Conservation (phyloP, 2,113 vertebrate species). For the Leucoraja erinaceus region DNA sequence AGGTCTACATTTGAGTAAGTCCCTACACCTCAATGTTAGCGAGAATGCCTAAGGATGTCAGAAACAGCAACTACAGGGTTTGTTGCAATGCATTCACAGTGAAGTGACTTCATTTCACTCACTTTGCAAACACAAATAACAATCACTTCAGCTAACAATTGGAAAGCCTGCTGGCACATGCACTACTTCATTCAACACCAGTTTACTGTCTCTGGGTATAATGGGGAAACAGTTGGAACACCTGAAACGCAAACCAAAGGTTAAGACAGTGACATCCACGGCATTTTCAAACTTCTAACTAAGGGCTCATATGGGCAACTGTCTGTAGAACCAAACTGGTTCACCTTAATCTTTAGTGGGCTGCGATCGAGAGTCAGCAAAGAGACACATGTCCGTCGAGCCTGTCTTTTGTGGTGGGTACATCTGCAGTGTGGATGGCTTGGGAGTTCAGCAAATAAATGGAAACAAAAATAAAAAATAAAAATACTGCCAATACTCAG, state of each 20-base stretch:
- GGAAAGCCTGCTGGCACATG: not conserved
- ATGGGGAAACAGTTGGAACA: not conserved
- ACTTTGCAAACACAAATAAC: not conserved
- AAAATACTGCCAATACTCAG: too few relatives aligned
- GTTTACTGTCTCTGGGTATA: not conserved
- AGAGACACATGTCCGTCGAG: too few relatives aligned
- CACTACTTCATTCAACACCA: not conserved
- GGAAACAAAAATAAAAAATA: not conserved
- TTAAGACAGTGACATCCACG: not conserved
- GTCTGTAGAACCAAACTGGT: not conserved
- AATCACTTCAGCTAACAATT: not conserved
- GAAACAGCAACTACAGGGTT: not conserved
- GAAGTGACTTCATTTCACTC: not conserved
- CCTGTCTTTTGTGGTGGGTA: too few relatives aligned
- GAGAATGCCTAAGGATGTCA: not conserved
- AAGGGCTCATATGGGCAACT: not conserved
- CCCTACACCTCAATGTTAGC: not conserved
- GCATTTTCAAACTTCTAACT: not conserved
- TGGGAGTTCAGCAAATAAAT: not conserved
- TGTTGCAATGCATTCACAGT: not conserved
- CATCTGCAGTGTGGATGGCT: not conserved
- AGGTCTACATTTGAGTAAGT: not conserved
- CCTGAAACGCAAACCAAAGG: not conserved
- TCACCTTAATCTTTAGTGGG: not conserved
- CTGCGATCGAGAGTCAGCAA: too few relatives aligned